Evolutionary conservation across 2,888 invertebrate genomes (phyloP).

Genomic region (Mesorhabditis sp.): DNA sequence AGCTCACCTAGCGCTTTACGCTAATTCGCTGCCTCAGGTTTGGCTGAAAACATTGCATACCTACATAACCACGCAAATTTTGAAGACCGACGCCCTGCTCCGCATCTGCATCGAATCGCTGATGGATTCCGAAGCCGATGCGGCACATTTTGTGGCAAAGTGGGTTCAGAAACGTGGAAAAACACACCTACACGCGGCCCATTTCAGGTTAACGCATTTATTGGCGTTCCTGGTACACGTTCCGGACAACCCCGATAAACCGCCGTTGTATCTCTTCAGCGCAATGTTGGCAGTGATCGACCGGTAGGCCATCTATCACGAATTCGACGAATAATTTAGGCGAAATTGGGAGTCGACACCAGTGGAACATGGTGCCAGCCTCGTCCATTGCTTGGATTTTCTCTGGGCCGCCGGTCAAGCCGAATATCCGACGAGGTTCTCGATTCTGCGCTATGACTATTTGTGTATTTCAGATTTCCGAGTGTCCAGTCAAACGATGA

Average conservation of each 20-base stretch:
- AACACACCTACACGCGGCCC: background rate
- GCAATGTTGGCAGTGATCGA: background rate
- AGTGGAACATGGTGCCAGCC: background rate
- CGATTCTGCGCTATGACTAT: background rate
- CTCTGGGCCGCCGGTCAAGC: constrained; percentile 5
- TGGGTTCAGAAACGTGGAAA: background rate
- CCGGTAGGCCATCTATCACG: background rate
- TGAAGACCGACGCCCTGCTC: constrained; percentile 15
- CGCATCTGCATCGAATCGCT: constrained; percentile 11
- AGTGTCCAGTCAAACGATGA: constrained; percentile 2
- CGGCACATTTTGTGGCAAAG: background rate
- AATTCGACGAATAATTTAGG: background rate
- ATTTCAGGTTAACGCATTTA: background rate
- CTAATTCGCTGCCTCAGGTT: constrained; percentile 60
- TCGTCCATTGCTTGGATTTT: constrained; percentile 1
- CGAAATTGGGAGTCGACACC: background rate
- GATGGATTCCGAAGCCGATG: constrained; percentile 7
- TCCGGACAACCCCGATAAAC: background rate
- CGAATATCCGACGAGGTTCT: background rate
- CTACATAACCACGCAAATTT: too few species aligned
- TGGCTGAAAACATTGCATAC: too few species aligned
- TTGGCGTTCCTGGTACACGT: background rate
- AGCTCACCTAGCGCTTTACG: constrained; percentile 60
- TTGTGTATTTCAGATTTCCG: background rate
- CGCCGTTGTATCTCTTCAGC: background rate